These are phyloP conservation scores for Helicoverpa assulta DNA, from an alignment of 2,888 invertebrate genomes.

Conservation along the genomic window DNA sequence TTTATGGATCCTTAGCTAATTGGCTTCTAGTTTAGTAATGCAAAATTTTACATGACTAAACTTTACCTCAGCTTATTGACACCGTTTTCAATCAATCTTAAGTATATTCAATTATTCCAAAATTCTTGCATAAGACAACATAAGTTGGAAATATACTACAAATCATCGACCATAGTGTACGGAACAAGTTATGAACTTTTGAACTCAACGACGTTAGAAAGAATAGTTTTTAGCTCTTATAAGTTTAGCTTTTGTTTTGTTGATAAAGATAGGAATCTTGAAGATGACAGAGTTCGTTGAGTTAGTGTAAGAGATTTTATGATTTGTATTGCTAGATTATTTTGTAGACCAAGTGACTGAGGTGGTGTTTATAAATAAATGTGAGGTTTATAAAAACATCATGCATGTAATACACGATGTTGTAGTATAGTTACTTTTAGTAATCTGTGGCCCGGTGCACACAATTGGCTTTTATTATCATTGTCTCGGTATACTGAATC, in stretches of 20 bases:
- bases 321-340: too few species aligned
- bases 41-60: neutral
- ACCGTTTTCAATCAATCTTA: conserved; percentile 27
- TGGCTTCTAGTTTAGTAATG: neutral
- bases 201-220: conserved; percentile 1
- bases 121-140: conserved; percentile 42
- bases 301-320: too few species aligned
- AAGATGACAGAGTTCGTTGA: neutral
- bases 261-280: neutral
- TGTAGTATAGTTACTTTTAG: too few species aligned
- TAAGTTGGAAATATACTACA: conserved; percentile 48
- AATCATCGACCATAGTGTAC: conserved; percentile 52
- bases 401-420: too few species aligned
- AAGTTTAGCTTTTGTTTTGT: conserved; percentile 15
- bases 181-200: conserved; percentile 53
- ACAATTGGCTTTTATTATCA: too few species aligned
- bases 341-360: too few species aligned
- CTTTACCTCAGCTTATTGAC: conserved; percentile 11
- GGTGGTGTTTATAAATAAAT: too few species aligned
- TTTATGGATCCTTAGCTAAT: neutral
- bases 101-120: conserved; percentile 28
- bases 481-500: too few species aligned
- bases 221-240: conserved; percentile 32
- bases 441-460: too few species aligned
- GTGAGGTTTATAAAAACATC: too few species aligned